Evolutionary conservation across 2,888 invertebrate genomes (phyloP).

Genomic region (Hypsopygia costalis): DNA sequence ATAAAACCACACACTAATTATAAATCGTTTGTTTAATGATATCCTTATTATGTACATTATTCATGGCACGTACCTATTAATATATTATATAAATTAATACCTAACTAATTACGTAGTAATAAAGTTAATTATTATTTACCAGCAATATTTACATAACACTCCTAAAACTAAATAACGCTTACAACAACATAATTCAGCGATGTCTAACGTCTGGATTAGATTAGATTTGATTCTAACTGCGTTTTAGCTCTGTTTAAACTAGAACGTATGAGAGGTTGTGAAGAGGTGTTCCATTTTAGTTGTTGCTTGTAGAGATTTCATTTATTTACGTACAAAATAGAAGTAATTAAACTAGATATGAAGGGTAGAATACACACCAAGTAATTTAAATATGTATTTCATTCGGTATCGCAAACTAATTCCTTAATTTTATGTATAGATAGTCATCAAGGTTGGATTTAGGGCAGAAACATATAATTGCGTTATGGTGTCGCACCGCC

Average conservation of each 20-base stretch:
- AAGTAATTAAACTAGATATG: too few species aligned
- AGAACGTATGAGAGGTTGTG: too few species aligned
- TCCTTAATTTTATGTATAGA: too few species aligned
- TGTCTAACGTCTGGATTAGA: slow-evolving; percentile 11
- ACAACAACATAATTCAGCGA: slow-evolving; percentile 23
- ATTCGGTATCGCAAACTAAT: too few species aligned
- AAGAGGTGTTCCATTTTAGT: too few species aligned
- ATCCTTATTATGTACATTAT: slow-evolving; percentile 54
- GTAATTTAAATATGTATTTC: too few species aligned
- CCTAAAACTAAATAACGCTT: slow-evolving; percentile 79
- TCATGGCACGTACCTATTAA: slow-evolving; percentile 25
- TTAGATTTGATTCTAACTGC: slow-evolving; percentile 7
- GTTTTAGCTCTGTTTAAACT: background rate
- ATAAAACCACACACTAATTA: slow-evolving; percentile 40
- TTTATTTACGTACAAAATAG: too few species aligned
- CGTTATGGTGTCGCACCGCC: too few species aligned
- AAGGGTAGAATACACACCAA: too few species aligned
- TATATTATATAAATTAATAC: slow-evolving; percentile 27
- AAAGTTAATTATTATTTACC: slow-evolving; percentile 28
- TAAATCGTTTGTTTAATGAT: slow-evolving; percentile 62
- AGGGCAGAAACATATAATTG: too few species aligned
- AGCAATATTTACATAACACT: slow-evolving; percentile 66
- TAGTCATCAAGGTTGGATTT: too few species aligned
- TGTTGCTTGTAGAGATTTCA: too few species aligned
- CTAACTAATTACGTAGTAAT: slow-evolving; percentile 23